Percentiles rank a stretch among this genome's conserved stretches.
Evolutionary conservation across 2,888 invertebrate species (phyloP).

Genomic region (Acrocyrtus sp.): DNA sequence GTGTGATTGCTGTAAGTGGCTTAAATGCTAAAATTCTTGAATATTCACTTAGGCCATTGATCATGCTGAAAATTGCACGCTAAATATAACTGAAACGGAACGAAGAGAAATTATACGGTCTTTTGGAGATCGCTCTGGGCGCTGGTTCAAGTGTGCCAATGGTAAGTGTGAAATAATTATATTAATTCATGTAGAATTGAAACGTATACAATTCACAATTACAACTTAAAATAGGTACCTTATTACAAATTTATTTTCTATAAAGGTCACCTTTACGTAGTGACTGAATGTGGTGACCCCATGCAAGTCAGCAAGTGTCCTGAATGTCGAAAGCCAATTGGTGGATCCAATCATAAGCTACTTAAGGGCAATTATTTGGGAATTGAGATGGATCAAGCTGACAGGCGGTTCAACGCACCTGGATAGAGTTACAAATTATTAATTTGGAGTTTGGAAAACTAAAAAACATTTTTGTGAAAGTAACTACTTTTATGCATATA

Average conservation of each 20-base stretch:
- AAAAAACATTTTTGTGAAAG: too few species aligned
- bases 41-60: slow-evolving; percentile 45
- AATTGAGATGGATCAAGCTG: slow-evolving; percentile 67
- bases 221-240: too few species aligned
- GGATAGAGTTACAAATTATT: too few species aligned
- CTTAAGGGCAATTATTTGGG: slow-evolving; percentile 64
- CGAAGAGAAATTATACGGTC: slow-evolving; percentile 65
- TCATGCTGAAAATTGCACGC: slow-evolving; percentile 30
- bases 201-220: too few species aligned
- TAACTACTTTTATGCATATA: too few species aligned
- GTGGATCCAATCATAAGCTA: slow-evolving; percentile 68
- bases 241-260: too few species aligned
- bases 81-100: slow-evolving; percentile 66
- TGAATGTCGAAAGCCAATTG: slow-evolving; percentile 67
- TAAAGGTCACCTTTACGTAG: slow-evolving; percentile 76
- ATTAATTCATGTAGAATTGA: too few species aligned
- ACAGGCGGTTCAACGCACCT: too few species aligned
- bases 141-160: slow-evolving; percentile 79
- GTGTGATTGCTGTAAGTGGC: too few species aligned
- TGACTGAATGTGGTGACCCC: slow-evolving; percentile 77
- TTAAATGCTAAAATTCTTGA: not conserved
- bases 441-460: too few species aligned
- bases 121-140: slow-evolving; percentile 66
- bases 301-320: slow-evolving; percentile 66
- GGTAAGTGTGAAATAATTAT: too few species aligned